These are phyloP conservation scores for Portunus trituberculatus DNA, from an alignment of 1,140 invertebrate species.

Conservation along the genomic window DNA sequence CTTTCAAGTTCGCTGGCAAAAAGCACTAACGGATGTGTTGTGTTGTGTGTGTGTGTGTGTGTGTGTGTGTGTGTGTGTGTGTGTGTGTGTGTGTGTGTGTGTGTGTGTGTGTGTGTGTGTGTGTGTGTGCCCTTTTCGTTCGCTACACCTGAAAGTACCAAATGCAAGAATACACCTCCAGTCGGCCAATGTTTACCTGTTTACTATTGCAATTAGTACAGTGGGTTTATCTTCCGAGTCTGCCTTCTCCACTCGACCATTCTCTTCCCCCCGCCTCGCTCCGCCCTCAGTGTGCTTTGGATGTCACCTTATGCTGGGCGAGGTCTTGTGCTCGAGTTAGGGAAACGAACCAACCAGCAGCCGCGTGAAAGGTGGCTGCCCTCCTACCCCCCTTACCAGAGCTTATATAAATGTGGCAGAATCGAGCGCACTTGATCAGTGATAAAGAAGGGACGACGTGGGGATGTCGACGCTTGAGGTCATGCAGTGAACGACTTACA, in stretches of 20 bases:
- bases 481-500: neutral
- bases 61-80: too few relatives aligned
- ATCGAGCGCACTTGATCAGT: neutral
- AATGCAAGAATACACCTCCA: too few relatives aligned
- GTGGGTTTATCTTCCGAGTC: too few relatives aligned
- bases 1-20: neutral
- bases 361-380: neutral
- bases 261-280: too few relatives aligned
- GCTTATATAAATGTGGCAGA: constrained; percentile 12
- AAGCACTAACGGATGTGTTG: neutral
- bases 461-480: constrained; percentile 6
- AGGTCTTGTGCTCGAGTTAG: neutral
- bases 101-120: too few relatives aligned
- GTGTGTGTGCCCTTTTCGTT: too few relatives aligned
- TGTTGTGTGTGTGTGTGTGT: too few relatives aligned
- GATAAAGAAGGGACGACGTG: neutral
- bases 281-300: neutral
- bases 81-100: too few relatives aligned
- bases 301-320: neutral
- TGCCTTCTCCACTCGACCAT: too few relatives aligned
- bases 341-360: neutral
- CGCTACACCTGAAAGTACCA: too few relatives aligned
- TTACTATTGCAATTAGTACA: too few relatives aligned
- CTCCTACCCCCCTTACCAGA: neutral
- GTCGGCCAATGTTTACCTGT: too few relatives aligned